Conservation (phyloP, 2,797 vertebrate genomes). For the Lagocephalus sceleratus region DNA sequence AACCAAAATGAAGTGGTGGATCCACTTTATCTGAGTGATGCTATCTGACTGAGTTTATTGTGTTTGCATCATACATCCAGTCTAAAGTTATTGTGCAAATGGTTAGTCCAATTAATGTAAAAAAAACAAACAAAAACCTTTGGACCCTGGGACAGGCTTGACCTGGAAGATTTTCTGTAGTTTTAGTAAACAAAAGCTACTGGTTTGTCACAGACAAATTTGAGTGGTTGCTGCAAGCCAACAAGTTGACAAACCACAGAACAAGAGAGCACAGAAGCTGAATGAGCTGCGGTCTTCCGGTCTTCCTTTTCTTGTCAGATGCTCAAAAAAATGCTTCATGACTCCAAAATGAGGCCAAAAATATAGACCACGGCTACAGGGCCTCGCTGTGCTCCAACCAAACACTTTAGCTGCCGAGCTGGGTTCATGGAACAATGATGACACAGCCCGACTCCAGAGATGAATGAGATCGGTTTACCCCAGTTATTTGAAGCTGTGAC, state of each 20-base stretch:
- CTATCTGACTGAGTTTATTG: neutral
- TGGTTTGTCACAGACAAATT: too few species aligned
- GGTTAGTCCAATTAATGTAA: constrained; percentile 33
- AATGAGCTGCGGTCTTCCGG: constrained; percentile 1
- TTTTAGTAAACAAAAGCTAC: too few species aligned
- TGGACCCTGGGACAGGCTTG: too few species aligned
- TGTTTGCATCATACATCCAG: neutral
- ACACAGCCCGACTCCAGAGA: constrained; percentile 7
- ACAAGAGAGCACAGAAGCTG: too few species aligned
- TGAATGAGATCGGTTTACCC: constrained; percentile 27
- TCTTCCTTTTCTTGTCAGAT: neutral
- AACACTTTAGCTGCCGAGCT: constrained; percentile 7
- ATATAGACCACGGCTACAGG: neutral
- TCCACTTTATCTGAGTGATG: constrained; percentile 1
- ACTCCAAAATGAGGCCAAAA: neutral
- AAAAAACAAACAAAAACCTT: too few species aligned
- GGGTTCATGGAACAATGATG: constrained; percentile 10
- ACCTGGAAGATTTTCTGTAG: too few species aligned
- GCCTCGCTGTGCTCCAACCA: constrained; percentile 14
- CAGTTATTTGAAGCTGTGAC: constrained; percentile 19
- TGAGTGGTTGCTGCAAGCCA: too few species aligned
- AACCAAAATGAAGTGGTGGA: constrained; percentile 7
- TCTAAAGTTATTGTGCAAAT: constrained; percentile 22
- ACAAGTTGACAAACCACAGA: too few species aligned
- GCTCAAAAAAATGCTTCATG: neutral